Evolutionary conservation across 2,797 vertebrate species (phyloP).

Genomic region (Thaleichthys pacificus): DNA sequence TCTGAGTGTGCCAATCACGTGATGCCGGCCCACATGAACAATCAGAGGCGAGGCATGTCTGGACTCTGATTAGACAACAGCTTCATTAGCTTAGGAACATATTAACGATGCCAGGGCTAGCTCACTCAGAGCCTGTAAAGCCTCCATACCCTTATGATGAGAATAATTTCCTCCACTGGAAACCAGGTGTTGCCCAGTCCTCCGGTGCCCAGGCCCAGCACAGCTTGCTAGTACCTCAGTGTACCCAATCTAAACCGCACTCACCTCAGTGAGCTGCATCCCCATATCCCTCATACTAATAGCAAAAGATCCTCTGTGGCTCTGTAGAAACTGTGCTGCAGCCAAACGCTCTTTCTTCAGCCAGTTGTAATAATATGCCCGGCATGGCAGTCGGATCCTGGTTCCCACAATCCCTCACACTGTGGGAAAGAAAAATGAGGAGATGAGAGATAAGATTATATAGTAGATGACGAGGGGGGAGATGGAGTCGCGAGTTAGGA

Average conservation of each 20-base stretch:
- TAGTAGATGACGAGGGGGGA: no score
- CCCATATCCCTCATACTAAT: background rate
- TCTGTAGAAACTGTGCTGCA: slow-evolving; percentile 10
- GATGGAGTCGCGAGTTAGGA: no score
- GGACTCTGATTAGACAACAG: slow-evolving; percentile 4
- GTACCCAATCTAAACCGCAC: background rate
- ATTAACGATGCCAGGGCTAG: slow-evolving; percentile 10
- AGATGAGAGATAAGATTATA: slow-evolving; percentile 1
- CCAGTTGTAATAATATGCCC: slow-evolving; percentile 8
- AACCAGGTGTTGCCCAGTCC: no score
- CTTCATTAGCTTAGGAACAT: slow-evolving; percentile 40
- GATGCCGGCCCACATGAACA: background rate
- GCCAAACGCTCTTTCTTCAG: slow-evolving; percentile 16
- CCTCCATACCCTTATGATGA: background rate
- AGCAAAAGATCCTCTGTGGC: slow-evolving; percentile 11
- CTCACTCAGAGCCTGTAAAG: slow-evolving; percentile 9
- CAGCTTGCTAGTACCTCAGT: background rate
- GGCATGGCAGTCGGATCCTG: slow-evolving; percentile 18
- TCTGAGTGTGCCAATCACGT: background rate
- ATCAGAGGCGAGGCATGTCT: background rate
- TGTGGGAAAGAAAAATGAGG: slow-evolving; percentile 1
- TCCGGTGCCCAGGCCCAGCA: no score
- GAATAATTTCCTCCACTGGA: no score
- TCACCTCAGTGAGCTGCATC: no score
- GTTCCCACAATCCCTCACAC: slow-evolving; percentile 4